Base-by-base conservation (phyloP, 2,797 vertebrate species). In the Sphaeramia orbicularis region DNA sequence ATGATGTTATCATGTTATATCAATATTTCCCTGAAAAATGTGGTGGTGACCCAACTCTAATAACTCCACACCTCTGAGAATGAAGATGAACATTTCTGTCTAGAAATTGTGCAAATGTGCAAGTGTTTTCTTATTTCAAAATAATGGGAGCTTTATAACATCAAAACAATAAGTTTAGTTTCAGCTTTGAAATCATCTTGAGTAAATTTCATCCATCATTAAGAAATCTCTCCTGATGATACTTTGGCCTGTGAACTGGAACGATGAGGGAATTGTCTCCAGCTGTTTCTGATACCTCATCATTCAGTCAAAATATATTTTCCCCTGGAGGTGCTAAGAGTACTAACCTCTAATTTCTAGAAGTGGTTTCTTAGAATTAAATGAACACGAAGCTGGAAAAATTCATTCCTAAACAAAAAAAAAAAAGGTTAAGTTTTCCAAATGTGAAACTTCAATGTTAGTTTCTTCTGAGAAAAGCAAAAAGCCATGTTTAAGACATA, bases 241-340 rank as follows among this genome's bases (percentile, higher is more conserved):
- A 3, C 9, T 10, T 12, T 24, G 19, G 53, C 21, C 47, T 71
- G 52, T 58, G 40, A 43, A 48, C 48, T 48, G 49, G 15, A 70
- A 60, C 45, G 37, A 1, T 6, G 1, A 55, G 53, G n/a, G 13
- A 64, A 71, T 76, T 50, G 11, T 18, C 36, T 72, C 71, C 74
- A 82, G 77, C 59, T 80, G 70, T 74, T 53, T 56, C 68, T 61
- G 54, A 61, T 78, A 55, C 45, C 48, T 57, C 68, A 74, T 70
- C 43, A 12, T 40, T 43, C 13, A 18, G 59, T 61, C 40, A 14
- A 16, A 64, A 68, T 42, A 37, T 63, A 51, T 63, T 58, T 7
- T 53, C 77, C 65, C 58, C 75, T 43, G 42, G 47, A 64, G 53
- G 18, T 61, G 32, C 10, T n/a, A 32, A 44, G 14, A 52, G 16